Evolutionary conservation across 2,888 invertebrate genomes (phyloP).

Genomic region (Amphipoea oculea): DNA sequence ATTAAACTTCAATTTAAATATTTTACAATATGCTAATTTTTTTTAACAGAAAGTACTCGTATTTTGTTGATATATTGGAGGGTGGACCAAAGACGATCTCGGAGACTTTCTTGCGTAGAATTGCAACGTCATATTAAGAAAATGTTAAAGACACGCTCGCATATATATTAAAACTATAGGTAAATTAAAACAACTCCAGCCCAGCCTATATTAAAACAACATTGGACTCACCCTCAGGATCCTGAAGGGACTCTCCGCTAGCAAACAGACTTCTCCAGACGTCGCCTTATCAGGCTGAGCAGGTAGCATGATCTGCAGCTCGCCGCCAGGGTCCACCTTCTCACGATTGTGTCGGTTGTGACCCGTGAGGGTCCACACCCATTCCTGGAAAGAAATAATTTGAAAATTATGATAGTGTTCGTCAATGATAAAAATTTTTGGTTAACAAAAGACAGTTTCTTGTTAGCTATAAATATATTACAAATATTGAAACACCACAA

Average conservation of each 20-base stretch:
- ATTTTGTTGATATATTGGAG: too few relatives aligned
- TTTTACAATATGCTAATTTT: neutral
- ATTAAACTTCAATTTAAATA: neutral
- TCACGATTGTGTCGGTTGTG: constrained; percentile 73
- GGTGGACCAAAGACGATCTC: neutral
- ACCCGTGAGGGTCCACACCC: constrained; percentile 82
- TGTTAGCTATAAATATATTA: neutral
- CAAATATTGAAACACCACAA: neutral
- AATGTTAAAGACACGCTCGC: too few relatives aligned
- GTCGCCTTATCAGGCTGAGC: constrained; percentile 73
- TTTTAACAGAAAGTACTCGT: neutral
- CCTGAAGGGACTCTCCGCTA: constrained; percentile 94
- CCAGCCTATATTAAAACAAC: neutral
- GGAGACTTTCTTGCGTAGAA: neutral
- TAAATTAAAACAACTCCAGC: too few relatives aligned
- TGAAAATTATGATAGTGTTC: neutral
- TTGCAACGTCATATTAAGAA: too few relatives aligned
- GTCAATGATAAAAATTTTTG: too few relatives aligned
- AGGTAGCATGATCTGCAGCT: constrained; percentile 91
- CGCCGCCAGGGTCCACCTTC: constrained; percentile 82
- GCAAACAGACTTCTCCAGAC: constrained; percentile 92
- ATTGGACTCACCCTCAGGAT: constrained; percentile 92
- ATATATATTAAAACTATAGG: too few relatives aligned
- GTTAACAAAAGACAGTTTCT: neutral
- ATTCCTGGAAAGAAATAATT: constrained; percentile 78